Percentiles rank a stretch among this genome's conserved stretches.
These are phyloP conservation scores for Sclerodermus sp. DNA, from an alignment of 2,888 invertebrate genomes.

Conservation along the genomic window DNA sequence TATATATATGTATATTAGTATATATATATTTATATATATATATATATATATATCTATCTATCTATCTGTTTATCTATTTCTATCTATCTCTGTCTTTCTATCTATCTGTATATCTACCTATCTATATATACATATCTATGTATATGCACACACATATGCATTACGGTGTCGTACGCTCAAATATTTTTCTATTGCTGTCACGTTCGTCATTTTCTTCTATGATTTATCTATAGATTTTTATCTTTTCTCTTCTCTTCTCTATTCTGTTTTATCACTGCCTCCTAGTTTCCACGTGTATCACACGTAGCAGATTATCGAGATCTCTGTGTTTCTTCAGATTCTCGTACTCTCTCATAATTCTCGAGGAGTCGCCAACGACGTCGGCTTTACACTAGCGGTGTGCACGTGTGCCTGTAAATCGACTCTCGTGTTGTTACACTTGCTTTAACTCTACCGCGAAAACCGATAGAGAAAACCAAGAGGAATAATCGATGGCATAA, in stretches of 20 bases:
- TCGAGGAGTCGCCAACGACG: background rate
- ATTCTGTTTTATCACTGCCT: background rate
- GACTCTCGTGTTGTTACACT: background rate
- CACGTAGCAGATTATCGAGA: no score
- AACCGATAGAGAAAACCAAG: no score
- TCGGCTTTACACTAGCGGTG: background rate
- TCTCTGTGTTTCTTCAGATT: background rate
- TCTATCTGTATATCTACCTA: slow-evolving; percentile 7
- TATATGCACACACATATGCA: slow-evolving; percentile 29
- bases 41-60: slow-evolving; percentile 1
- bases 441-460: background rate
- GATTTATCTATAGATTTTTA: slow-evolving; percentile 10
- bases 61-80: slow-evolving; percentile 1
- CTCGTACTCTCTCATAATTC: background rate
- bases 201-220: slow-evolving; percentile 24
- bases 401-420: background rate
- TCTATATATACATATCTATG: slow-evolving; percentile 12
- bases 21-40: slow-evolving; percentile 4
- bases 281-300: background rate
- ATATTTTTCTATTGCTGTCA: slow-evolving; percentile 28
- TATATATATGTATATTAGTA: background rate
- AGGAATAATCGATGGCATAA: no score
- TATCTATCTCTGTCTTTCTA: slow-evolving; percentile 2
- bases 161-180: slow-evolving; percentile 34
- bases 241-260: background rate